Percentiles rank a stretch among this genome's conserved stretches.
phyloP scores from a whole-genome alignment of 2,113 vertebrate genomes.

The Microtus ochrogaster region DNA sequence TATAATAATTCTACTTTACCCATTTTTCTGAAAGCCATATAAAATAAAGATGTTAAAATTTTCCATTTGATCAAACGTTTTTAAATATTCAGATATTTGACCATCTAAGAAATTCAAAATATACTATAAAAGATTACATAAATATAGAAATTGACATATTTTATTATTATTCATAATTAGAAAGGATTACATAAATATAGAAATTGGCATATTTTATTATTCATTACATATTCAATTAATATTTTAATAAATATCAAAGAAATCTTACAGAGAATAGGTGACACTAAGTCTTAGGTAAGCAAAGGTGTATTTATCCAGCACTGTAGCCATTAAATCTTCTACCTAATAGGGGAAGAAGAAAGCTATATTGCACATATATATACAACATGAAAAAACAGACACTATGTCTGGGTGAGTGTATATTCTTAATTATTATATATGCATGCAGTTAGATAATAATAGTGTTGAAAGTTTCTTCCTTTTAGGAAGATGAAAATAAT shows the following conservation, averaged over 20 bases:
- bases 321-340: background rate
- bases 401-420: background rate
- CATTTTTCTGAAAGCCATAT: background rate
- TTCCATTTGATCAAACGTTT: background rate
- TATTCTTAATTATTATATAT: background rate
- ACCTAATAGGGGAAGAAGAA: background rate
- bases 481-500: background rate
- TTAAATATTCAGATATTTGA: background rate
- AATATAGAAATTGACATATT: background rate
- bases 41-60: background rate
- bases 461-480: background rate
- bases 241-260: background rate
- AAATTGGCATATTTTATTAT: background rate
- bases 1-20: background rate
- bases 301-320: background rate
- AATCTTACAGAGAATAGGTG: background rate
- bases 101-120: background rate
- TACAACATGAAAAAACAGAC: background rate
- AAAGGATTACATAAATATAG: background rate
- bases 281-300: background rate
- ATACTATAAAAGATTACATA: background rate
- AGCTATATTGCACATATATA: background rate
- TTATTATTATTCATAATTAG: background rate
- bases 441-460: background rate
- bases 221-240: background rate